Evolutionary conservation across 2,888 invertebrate genomes (phyloP).

Genomic region (Andrena minutula): DNA sequence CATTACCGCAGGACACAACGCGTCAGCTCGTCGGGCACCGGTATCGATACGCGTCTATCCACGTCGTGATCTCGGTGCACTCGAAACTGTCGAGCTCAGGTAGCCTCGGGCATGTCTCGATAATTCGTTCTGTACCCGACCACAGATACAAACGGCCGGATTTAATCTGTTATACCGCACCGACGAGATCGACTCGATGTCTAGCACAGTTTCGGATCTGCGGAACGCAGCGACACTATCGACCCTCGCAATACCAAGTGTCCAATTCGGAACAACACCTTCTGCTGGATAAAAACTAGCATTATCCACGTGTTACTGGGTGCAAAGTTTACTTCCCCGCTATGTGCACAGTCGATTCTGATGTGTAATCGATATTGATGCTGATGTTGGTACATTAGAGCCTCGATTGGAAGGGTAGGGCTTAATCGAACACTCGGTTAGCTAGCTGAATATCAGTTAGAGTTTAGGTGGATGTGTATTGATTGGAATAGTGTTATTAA

Average conservation of each 20-base stretch:
- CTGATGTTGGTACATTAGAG: too few relatives aligned
- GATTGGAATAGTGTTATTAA: too few relatives aligned
- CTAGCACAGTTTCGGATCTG: conserved; percentile 5
- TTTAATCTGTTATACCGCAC: conserved; percentile 27
- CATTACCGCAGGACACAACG: conserved; percentile 12
- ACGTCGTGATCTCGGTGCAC: conserved; percentile 43
- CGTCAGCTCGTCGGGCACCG: conserved; percentile 47
- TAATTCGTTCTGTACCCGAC: conserved; percentile 38
- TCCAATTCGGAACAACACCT: background rate
- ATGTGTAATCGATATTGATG: too few relatives aligned
- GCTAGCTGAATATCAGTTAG: too few relatives aligned
- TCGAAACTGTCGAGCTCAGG: conserved; percentile 44
- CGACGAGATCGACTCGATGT: conserved; percentile 12
- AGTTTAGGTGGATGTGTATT: too few relatives aligned
- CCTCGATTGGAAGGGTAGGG: too few relatives aligned
- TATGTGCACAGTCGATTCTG: too few relatives aligned
- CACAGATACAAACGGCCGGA: conserved; percentile 39
- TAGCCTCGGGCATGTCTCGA: conserved; percentile 40
- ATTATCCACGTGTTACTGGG: background rate
- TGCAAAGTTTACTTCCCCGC: background rate
- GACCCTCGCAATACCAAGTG: background rate
- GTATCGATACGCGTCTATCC: conserved; percentile 47
- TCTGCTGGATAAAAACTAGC: background rate
- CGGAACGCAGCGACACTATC: conserved; percentile 7
- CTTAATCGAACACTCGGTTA: too few relatives aligned